Conservation (phyloP, 1,140 invertebrate species). For the Drosophila sproati region DNA sequence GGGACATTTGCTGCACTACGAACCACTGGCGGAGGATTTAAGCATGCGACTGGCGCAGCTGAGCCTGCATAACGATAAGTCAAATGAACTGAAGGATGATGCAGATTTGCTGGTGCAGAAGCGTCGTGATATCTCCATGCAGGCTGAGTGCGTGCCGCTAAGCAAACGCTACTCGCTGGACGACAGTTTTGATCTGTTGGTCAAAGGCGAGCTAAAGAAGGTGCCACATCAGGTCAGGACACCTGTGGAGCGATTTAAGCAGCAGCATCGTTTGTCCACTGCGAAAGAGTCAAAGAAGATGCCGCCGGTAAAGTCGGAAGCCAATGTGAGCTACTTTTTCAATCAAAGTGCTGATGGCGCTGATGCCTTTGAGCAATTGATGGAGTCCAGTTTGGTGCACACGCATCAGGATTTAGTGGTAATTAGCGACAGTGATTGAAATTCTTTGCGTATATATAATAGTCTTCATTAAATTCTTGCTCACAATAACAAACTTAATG, state of each 20-base stretch:
- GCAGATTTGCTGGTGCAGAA: slow-evolving; percentile 45
- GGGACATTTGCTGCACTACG: slow-evolving; percentile 65
- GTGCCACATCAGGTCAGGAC: slow-evolving; percentile 29
- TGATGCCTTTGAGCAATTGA: slow-evolving; percentile 72
- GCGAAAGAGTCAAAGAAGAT: not conserved
- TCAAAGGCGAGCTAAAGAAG: slow-evolving; percentile 51
- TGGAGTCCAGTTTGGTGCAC: slow-evolving; percentile 60
- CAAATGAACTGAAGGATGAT: slow-evolving; percentile 32
- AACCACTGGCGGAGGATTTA: slow-evolving; percentile 53
- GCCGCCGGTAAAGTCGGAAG: slow-evolving; percentile 19
- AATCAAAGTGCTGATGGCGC: slow-evolving; percentile 45
- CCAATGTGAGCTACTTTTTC: slow-evolving; percentile 72
- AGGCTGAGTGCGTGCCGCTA: slow-evolving; percentile 13
- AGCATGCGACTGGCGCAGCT: slow-evolving; percentile 59
- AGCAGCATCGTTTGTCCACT: slow-evolving; percentile 38
- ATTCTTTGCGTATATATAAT: slow-evolving; percentile 16
- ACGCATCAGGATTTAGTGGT: slow-evolving; percentile 27
- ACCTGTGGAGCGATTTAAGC: slow-evolving; percentile 66
- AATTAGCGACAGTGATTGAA: slow-evolving; percentile 45
- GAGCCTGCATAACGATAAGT: slow-evolving; percentile 22
- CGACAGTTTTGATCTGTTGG: slow-evolving; percentile 74
- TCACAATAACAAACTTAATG: slow-evolving; percentile 28
- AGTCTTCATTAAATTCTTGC: slow-evolving; percentile 42
- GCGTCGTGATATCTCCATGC: slow-evolving; percentile 55
- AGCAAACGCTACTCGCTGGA: slow-evolving; percentile 60